Conservation (phyloP, 2,113 vertebrate species). For the Fregetta grallaria region DNA sequence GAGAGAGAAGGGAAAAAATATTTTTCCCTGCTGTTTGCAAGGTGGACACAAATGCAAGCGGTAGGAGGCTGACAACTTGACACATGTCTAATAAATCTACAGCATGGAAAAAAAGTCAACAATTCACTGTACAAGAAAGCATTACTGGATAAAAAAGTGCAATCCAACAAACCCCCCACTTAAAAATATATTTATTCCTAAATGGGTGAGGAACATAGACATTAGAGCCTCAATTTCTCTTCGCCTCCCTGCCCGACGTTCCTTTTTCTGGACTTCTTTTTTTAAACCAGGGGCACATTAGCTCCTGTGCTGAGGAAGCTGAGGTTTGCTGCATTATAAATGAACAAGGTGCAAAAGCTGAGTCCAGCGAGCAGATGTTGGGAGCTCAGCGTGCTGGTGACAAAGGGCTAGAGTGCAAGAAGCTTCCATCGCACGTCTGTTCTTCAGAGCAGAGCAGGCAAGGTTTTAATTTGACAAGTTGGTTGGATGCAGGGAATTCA, state of each 20-base stretch:
- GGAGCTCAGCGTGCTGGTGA: slow-evolving; percentile 52
- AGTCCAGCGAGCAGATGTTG: slow-evolving; percentile 66
- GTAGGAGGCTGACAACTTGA: slow-evolving; percentile 79
- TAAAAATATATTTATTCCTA: slow-evolving; percentile 72
- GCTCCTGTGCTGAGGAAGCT: neutral
- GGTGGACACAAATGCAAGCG: slow-evolving; percentile 78
- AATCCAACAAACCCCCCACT: slow-evolving; percentile 54
- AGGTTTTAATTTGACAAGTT: slow-evolving; percentile 72
- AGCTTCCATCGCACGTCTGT: slow-evolving; percentile 54
- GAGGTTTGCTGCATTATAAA: slow-evolving; percentile 52
- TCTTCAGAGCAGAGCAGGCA: slow-evolving; percentile 12
- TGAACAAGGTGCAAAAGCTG: slow-evolving; percentile 50
- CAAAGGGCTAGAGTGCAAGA: slow-evolving; percentile 66
- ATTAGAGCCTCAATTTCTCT: slow-evolving; percentile 41
- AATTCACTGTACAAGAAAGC: slow-evolving; percentile 67
- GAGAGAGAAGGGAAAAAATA: slow-evolving; percentile 68
- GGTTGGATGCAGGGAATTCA: slow-evolving; percentile 71
- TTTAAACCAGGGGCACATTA: neutral
- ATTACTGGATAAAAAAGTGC: slow-evolving; percentile 65
- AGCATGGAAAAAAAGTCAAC: slow-evolving; percentile 74
- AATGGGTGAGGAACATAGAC: slow-evolving; percentile 43
- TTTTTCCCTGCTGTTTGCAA: slow-evolving; percentile 80
- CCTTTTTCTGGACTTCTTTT: slow-evolving; percentile 1
- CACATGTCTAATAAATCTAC: slow-evolving; percentile 80
- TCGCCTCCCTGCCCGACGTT: neutral